Evolutionary conservation across 2,888 invertebrate species (phyloP).

Genomic region (Cryptosula pallasiana): DNA sequence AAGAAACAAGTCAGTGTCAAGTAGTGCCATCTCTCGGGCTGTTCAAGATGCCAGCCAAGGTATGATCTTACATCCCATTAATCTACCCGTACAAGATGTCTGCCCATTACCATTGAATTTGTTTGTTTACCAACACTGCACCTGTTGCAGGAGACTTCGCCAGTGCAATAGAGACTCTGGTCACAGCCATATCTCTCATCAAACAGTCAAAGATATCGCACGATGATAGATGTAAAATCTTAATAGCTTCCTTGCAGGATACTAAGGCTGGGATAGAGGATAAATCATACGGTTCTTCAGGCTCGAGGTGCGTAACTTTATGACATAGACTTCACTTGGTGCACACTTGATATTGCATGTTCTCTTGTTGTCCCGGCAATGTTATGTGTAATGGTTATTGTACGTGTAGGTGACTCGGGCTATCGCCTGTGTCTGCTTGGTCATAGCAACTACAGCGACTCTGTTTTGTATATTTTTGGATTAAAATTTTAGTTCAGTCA

Average conservation of each 20-base stretch:
- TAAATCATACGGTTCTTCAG: conserved; percentile 72
- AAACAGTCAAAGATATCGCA: conserved; percentile 93
- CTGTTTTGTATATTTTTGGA: no score
- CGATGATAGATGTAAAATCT: conserved; percentile 95
- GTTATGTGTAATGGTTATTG: no score
- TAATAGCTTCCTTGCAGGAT: conserved; percentile 92
- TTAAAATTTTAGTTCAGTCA: no score
- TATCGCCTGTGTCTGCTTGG: no score
- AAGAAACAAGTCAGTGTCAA: conserved; percentile 92
- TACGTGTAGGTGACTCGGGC: no score
- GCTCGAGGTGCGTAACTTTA: not conserved
- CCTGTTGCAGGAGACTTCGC: conserved; percentile 75
- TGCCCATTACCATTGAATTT: not conserved
- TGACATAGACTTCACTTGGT: no score
- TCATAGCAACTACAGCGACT: no score
- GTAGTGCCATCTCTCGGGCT: conserved; percentile 92
- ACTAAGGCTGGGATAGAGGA: conserved; percentile 95
- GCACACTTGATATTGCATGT: no score
- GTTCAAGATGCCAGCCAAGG: conserved; percentile 94
- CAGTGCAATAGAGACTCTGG: conserved; percentile 95
- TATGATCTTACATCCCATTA: conserved; percentile 31
- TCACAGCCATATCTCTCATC: conserved; percentile 95
- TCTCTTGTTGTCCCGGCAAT: no score
- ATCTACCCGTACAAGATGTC: not conserved
- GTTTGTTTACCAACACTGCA: conserved; percentile 24